These are phyloP conservation scores for Rapana venosa DNA, from an alignment of 2,888 invertebrate genomes.

Conservation along the genomic window DNA sequence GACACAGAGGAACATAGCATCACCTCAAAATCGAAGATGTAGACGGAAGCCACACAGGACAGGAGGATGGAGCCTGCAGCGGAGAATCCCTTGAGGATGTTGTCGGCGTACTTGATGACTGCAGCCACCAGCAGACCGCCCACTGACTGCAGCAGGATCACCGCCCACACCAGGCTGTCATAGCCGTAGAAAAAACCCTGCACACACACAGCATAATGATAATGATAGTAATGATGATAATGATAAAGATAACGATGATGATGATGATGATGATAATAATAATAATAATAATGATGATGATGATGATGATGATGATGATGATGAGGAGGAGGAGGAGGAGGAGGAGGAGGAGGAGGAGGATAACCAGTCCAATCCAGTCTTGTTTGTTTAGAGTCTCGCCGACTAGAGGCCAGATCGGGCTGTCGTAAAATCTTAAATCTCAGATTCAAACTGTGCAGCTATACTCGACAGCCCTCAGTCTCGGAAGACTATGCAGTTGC, in stretches of 20 bases:
- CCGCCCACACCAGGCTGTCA: constrained; percentile 84
- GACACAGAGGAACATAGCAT: background rate
- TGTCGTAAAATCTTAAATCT: too few relatives aligned
- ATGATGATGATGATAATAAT: constrained; percentile 26
- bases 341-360: background rate
- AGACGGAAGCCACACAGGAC: constrained; percentile 94
- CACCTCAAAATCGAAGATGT: constrained; percentile 89
- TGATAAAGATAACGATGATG: constrained; percentile 20
- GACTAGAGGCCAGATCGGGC: too few relatives aligned
- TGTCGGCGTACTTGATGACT: constrained; percentile 77
- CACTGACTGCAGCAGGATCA: constrained; percentile 91
- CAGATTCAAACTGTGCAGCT: too few relatives aligned
- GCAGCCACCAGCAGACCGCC: constrained; percentile 98
- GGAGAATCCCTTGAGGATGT: constrained; percentile 80
- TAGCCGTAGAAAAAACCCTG: constrained; percentile 86
- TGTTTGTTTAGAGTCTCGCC: too few relatives aligned
- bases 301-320: constrained; percentile 15
- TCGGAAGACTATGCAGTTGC: too few relatives aligned
- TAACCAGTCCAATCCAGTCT: too few relatives aligned
- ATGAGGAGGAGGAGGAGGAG: background rate
- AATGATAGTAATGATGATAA: constrained; percentile 1
- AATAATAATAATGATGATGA: constrained; percentile 28
- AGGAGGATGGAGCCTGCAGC: constrained; percentile 97
- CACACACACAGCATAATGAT: background rate
- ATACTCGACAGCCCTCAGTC: too few relatives aligned